Evolutionary conservation across 2,888 invertebrate species (phyloP), one percentile per base, ranked within the genome.

Genomic region (Hyposoter didymator): DNA sequence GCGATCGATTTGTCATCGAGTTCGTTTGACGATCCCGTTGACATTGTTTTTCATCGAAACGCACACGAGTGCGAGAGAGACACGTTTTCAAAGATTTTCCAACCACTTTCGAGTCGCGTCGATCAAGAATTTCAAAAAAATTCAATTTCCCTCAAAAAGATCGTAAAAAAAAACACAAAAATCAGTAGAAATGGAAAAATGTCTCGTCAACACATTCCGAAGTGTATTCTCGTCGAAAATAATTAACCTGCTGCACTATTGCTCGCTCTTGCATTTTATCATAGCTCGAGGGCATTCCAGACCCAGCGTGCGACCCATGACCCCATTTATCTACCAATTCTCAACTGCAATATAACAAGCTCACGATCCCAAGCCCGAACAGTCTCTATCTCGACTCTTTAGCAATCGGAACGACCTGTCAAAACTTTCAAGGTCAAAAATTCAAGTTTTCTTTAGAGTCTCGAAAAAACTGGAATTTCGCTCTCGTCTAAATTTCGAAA

Each of bases 1-100:
- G 67, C 78, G 78, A 78, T 78, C 78, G 78, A 78, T 78, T 55
- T 43, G 45, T 69, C 67, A 45, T 59, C 78, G 32, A 19, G 78
- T n/a, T 59, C 69, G 45, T 59, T 32, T 22, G 32, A n/a, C 19
- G 43, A 43, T 47, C 39, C 55, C 72, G 39, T 19, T 22, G 35
- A 49, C n/a, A 72, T 7, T 67, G 43, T 43, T 66, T 39, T 43
- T 4, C 14, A 67, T 35, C 10, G 2, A 43, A 19, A 32, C 52
- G 2, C 19, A 35, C 52, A 28, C 43, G 59, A 19, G 59, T 45
- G 74, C 59, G 28, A 55, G 35, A 28, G 45, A 28, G 74, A 74
- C 10, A 74, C 10, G 10, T n/a, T 10, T 17, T 22, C 14, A 62
- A 43, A 1, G 14, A 59, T 10, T 59, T 74, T 62, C 1, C 7